Base-by-base conservation (phyloP, 2,113 vertebrate species). In the Motacilla tschutschensis region DNA sequence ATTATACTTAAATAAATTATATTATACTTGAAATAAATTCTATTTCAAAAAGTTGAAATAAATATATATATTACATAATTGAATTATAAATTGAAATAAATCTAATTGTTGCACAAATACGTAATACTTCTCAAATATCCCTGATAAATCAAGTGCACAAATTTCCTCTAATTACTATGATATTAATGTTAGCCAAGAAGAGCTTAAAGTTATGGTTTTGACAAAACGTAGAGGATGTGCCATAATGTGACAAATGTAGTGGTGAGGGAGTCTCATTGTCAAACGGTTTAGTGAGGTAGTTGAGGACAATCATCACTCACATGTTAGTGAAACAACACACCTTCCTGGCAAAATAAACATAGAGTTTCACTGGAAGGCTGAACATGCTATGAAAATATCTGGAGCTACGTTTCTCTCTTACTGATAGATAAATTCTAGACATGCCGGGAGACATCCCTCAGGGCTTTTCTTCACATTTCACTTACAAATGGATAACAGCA, bases 301-400 rank as follows among this genome's bases (percentile, higher is more conserved):
- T 65, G 43, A 90, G 44, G 65, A 94, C 75, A 85, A 83, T 90
- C 43, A 91, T 83, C 50, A 92, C 46, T 29, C 29, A 89, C 10
- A 1, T 43, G 18, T 40, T 58, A 40, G 48, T 89, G 43, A 55
- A 77, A 70, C 20, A 90, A 90, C 51, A 86, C 73, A 81, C 20
- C 33, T 69, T 74, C 28, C 44, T 48, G 38, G 65, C 48, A 90
- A 87, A 78, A 74, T 75, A 41, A 64, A 87, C 51, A 48, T 18
- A 54, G 33, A 71, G 40, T 88, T 93, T 85, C 77, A 71, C n/a
- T 58, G 74, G 60, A 89, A 83, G 54, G 62, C 3, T 5, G 11
- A 19, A 86, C 41, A 51, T 35, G 12, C 14, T 85, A 58, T 17
- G 59, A 79, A 63, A 90, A 70, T 90, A 81, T 69, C 63, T 79